Evolutionary conservation across 2,888 invertebrate species (phyloP).

Genomic region (Caenorhabditis sp.): DNA sequence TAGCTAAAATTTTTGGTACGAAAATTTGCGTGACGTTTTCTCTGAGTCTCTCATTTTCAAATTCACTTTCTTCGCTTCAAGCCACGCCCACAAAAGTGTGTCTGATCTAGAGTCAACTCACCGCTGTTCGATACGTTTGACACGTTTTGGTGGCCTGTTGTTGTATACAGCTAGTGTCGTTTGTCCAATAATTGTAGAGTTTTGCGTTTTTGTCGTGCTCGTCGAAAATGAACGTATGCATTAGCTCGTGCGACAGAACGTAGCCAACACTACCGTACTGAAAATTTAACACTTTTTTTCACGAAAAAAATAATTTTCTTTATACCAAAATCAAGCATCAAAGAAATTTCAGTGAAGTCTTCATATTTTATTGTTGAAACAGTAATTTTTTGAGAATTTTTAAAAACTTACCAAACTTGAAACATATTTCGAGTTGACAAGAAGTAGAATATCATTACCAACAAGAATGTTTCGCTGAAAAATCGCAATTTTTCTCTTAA

Average conservation of each 20-base stretch:
- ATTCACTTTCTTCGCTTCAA: too few relatives aligned
- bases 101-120: too few relatives aligned
- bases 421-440: constrained; percentile 13
- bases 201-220: neutral
- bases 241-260: constrained; percentile 17
- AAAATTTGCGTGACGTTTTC: too few relatives aligned
- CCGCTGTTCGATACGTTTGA: constrained; percentile 6
- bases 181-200: constrained; percentile 14
- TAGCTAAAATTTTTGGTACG: too few relatives aligned
- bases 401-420: constrained; percentile 10
- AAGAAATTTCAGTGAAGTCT: too few relatives aligned
- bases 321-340: too few relatives aligned
- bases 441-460: constrained; percentile 15
- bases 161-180: constrained; percentile 10
- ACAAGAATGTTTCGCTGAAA: constrained; percentile 17
- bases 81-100: too few relatives aligned
- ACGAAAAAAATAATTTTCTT: too few relatives aligned
- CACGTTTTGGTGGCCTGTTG: constrained; percentile 22
- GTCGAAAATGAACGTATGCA: constrained; percentile 26
- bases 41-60: too few relatives aligned
- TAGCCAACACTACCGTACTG: constrained; percentile 23
- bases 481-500: too few relatives aligned
- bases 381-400: too few relatives aligned
- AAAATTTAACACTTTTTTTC: neutral
- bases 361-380: too few relatives aligned